Evolutionary conservation across 2,113 vertebrate species (phyloP).

Genomic region (Eolophus roseicapilla): DNA sequence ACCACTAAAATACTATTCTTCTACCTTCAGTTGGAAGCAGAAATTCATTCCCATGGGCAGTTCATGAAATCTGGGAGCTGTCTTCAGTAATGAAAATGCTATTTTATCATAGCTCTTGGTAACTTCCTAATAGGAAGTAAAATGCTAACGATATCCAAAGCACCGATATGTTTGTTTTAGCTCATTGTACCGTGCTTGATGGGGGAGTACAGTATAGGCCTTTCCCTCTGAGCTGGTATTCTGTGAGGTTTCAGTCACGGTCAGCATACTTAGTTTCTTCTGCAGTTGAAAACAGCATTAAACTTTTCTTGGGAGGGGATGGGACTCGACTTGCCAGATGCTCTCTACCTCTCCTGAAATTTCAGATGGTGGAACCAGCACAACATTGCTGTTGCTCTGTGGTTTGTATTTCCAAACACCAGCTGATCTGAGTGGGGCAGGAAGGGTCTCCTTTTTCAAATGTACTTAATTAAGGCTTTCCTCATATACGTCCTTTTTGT

Average conservation of each 20-base stretch:
- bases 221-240: not conserved
- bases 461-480: not conserved
- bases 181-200: accelerated
- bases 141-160: not conserved
- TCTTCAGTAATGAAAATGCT: not conserved
- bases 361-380: not conserved
- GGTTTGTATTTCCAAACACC: not conserved
- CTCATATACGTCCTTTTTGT: not conserved
- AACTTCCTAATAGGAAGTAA: not conserved
- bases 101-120: not conserved
- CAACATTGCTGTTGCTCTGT: not conserved
- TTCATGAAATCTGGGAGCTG: not conserved
- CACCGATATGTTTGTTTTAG: not conserved
- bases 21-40: not conserved
- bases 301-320: not conserved
- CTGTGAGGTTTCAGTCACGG: not conserved
- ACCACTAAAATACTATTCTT: not conserved
- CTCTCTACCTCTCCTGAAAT: not conserved
- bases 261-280: not conserved
- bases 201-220: not conserved
- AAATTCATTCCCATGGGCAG: not conserved
- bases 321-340: not conserved
- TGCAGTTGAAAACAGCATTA: not conserved
- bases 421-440: not conserved
- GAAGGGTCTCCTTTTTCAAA: not conserved